Conservation (phyloP, 2,797 vertebrate species). For the Synaphobranchus kaupii region DNA sequence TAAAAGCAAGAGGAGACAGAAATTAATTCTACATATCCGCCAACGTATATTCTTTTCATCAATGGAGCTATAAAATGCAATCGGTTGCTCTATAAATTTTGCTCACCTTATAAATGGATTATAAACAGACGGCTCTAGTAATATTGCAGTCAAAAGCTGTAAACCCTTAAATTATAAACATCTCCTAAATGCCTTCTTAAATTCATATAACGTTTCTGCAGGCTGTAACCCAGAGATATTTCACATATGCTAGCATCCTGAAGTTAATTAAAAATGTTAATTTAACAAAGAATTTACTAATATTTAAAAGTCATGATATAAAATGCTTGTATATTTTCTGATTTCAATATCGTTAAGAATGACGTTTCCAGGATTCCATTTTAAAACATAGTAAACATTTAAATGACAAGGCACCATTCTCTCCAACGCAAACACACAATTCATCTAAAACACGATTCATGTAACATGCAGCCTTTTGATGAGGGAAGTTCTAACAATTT, state of each 20-base stretch:
- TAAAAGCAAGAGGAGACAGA: constrained; percentile 46
- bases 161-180: constrained; percentile 53
- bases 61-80: constrained; percentile 58
- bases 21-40: constrained; percentile 41
- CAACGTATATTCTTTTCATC: constrained; percentile 54
- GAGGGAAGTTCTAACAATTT: constrained; percentile 29
- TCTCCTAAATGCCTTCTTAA: constrained; percentile 29
- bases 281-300: constrained; percentile 46
- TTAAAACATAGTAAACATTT: constrained; percentile 33
- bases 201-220: constrained; percentile 38
- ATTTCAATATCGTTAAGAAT: constrained; percentile 12
- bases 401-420: constrained; percentile 46
- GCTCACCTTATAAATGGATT: constrained; percentile 37
- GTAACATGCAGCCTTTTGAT: constrained; percentile 54
- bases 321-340: constrained; percentile 23
- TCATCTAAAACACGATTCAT: constrained; percentile 31
- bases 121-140: constrained; percentile 50
- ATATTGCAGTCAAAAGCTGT: constrained; percentile 49
- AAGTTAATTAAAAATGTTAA: constrained; percentile 15
- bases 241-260: constrained; percentile 33
- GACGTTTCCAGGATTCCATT: constrained; percentile 17
- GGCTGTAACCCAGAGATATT: constrained; percentile 37
- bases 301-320: constrained; percentile 31
- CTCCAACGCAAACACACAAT: not conserved
- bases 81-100: constrained; percentile 48